Evolutionary conservation across 2,113 vertebrate species (phyloP).

Genomic region (Odocoileus virginianus): DNA sequence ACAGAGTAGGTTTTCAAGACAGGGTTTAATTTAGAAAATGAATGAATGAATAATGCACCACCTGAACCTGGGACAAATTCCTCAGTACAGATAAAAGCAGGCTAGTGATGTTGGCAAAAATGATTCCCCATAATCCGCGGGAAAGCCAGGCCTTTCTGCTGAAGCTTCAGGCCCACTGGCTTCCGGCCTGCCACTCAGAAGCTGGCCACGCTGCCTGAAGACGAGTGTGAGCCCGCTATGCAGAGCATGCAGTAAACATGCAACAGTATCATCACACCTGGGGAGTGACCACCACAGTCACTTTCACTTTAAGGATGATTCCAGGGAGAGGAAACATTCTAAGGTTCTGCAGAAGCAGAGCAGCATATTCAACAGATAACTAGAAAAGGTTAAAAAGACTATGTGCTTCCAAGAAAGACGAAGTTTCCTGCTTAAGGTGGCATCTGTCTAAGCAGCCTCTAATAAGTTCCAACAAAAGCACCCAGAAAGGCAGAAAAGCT

Average conservation of each 20-base stretch:
- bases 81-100: neutral
- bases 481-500: neutral
- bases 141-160: neutral
- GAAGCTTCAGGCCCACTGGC: neutral
- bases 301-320: neutral
- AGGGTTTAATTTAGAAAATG: neutral
- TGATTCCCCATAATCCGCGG: neutral
- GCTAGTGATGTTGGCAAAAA: neutral
- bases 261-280: fast-evolving
- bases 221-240: fast-evolving
- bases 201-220: neutral
- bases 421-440: neutral
- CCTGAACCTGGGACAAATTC: neutral
- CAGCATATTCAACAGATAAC: neutral
- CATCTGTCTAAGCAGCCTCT: neutral
- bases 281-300: neutral
- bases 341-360: neutral
- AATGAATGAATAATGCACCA: neutral
- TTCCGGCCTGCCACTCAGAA: neutral
- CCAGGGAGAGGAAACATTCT: neutral
- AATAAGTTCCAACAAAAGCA: neutral
- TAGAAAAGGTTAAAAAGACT: neutral
- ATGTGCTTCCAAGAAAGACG: neutral
- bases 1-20: neutral
- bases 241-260: neutral